Conservation (phyloP, 2,888 invertebrate genomes). For the Acholoe squamosa region DNA sequence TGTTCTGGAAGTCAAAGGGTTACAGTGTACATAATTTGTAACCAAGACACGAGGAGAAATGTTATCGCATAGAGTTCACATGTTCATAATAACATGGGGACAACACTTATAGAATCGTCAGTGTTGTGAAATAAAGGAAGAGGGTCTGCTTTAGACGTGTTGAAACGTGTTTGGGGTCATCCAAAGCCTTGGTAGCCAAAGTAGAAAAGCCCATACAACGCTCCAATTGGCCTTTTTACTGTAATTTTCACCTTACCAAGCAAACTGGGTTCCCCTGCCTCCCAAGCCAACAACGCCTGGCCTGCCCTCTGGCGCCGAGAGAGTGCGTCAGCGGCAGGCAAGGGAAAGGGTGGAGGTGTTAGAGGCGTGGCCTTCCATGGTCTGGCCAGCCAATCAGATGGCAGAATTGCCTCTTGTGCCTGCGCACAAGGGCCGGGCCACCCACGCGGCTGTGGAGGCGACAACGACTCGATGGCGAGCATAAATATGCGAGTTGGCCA, state of each 20-base stretch:
- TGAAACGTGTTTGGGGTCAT: too few relatives aligned
- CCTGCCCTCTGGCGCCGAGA: background rate
- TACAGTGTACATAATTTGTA: too few relatives aligned
- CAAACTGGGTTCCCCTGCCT: background rate
- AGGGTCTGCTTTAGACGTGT: too few relatives aligned
- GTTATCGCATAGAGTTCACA: too few relatives aligned
- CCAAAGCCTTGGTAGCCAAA: too few relatives aligned
- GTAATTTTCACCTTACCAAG: background rate
- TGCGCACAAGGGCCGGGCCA: background rate
- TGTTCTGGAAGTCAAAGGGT: too few relatives aligned
- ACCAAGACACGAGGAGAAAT: too few relatives aligned
- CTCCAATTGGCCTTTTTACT: background rate
- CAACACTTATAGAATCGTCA: too few relatives aligned
- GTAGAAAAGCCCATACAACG: background rate
- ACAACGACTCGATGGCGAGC: background rate
- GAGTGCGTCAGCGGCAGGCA: background rate
- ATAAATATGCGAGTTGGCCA: constrained; percentile 17
- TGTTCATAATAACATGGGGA: too few relatives aligned
- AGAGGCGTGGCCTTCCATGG: background rate
- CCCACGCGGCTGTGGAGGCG: background rate
- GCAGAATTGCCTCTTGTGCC: background rate
- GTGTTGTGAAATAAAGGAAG: too few relatives aligned
- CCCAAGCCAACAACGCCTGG: background rate
- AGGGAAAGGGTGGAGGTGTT: too few relatives aligned
- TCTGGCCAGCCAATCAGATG: constrained; percentile 9